Evolutionary conservation across 2,888 invertebrate species (phyloP).

Genomic region (Campoletis raptor): DNA sequence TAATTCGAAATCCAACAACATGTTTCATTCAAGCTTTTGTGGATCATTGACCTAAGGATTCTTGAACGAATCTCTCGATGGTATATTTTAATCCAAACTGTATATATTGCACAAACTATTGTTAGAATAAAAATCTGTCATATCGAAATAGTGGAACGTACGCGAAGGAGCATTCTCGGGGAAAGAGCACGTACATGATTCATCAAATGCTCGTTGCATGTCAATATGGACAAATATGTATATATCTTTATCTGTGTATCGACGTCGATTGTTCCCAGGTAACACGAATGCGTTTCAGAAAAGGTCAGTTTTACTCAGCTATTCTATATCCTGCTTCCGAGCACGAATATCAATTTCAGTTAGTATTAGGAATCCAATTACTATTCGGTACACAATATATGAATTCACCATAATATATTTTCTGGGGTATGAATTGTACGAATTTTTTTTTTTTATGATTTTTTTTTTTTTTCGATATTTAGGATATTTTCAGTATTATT

Average conservation of each 20-base stretch:
- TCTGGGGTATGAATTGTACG: neutral
- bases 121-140: neutral
- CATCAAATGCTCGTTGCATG: neutral
- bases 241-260: neutral
- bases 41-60: neutral
- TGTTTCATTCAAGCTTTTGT: neutral
- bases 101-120: neutral
- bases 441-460: neutral
- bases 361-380: conserved; percentile 34
- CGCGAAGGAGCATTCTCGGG: neutral
- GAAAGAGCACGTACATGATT: neutral
- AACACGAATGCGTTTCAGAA: conserved; percentile 20
- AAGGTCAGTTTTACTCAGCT: conserved; percentile 16
- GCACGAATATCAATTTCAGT: conserved; percentile 46
- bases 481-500: too few relatives aligned
- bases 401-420: conserved; percentile 19
- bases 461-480: too few relatives aligned
- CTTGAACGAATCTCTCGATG: neutral
- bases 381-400: conserved; percentile 9
- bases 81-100: neutral
- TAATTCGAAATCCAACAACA: neutral
- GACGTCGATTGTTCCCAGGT: neutral
- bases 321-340: neutral
- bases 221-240: neutral
- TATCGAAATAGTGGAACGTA: neutral